Conservation (phyloP, 2,113 vertebrate genomes). For the Hyaena hyaena region DNA sequence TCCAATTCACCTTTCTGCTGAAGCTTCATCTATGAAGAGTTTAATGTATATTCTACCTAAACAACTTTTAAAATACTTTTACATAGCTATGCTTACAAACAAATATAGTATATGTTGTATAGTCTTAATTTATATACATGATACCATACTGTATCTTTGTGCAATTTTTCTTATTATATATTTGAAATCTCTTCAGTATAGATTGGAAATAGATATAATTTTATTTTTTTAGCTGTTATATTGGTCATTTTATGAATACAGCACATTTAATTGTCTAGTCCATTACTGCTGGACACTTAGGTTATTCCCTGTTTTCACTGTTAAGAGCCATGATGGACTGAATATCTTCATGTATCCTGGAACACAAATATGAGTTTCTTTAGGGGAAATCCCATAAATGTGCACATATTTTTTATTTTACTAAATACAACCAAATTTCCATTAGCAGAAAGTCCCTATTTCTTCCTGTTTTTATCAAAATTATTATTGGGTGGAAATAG, state of each 20-base stretch:
- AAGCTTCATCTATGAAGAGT: not conserved
- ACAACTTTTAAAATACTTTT: not conserved
- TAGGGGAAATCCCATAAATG: not conserved
- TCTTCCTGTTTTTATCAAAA: not conserved
- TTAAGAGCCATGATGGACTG: not conserved
- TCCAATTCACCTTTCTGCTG: not conserved
- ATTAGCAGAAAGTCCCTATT: not conserved
- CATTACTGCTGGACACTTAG: not conserved
- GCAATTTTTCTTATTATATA: not conserved
- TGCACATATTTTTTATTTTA: not conserved
- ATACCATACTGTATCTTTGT: not conserved
- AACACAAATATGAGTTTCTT: not conserved
- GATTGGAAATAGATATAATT: not conserved
- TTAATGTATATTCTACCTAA: not conserved
- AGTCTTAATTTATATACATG: not conserved
- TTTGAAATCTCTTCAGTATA: slow-evolving; percentile 29
- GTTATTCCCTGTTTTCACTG: not conserved
- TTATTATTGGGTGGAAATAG: not conserved
- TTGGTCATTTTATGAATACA: not conserved
- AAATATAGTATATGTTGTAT: not conserved
- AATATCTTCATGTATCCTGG: not conserved
- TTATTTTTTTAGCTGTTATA: not conserved
- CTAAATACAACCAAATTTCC: not conserved
- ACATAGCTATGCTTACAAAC: not conserved
- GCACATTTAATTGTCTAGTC: not conserved